Evolutionary conservation across 2,113 vertebrate species (phyloP).

Genomic region (Pseudopipra pipra): DNA sequence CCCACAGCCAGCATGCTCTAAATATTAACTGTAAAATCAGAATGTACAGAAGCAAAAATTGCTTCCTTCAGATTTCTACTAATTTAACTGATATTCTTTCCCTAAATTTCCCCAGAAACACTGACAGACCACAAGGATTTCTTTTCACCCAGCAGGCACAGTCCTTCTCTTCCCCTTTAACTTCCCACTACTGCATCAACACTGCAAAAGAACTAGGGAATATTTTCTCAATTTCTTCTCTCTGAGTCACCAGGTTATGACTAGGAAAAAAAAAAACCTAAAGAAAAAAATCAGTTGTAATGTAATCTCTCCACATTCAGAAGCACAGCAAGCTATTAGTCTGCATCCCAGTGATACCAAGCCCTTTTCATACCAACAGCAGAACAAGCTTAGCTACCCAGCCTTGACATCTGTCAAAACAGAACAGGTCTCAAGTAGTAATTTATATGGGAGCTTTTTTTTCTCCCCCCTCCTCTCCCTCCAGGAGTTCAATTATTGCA

Average conservation of each 20-base stretch:
- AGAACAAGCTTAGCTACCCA: not conserved
- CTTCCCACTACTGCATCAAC: not conserved
- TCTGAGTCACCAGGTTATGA: not conserved
- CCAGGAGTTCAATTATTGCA: constrained; percentile 19
- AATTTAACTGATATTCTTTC: not conserved
- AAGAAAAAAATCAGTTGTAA: not conserved
- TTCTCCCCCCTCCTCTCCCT: not conserved
- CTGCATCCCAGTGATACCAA: not conserved
- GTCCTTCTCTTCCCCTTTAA: not conserved
- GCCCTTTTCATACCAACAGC: not conserved
- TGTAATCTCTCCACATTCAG: not conserved
- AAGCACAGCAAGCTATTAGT: not conserved
- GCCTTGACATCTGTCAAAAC: constrained; percentile 21
- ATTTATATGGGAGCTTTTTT: not conserved
- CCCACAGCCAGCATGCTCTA: not conserved
- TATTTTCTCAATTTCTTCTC: not conserved
- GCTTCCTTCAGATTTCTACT: not conserved
- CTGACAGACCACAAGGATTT: fast-evolving
- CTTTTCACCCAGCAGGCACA: not conserved
- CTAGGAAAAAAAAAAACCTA: not conserved
- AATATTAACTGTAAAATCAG: not conserved
- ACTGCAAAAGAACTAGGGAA: not conserved
- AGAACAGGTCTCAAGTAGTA: not conserved
- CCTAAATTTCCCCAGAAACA: not conserved
- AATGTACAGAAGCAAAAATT: not conserved